A percentile compares a stretch with the other conserved stretches of the same genome.
phyloP scores from a whole-genome alignment of 64 coral and sea anemone species.

The Dendrophyllia cribrosa region DNA sequence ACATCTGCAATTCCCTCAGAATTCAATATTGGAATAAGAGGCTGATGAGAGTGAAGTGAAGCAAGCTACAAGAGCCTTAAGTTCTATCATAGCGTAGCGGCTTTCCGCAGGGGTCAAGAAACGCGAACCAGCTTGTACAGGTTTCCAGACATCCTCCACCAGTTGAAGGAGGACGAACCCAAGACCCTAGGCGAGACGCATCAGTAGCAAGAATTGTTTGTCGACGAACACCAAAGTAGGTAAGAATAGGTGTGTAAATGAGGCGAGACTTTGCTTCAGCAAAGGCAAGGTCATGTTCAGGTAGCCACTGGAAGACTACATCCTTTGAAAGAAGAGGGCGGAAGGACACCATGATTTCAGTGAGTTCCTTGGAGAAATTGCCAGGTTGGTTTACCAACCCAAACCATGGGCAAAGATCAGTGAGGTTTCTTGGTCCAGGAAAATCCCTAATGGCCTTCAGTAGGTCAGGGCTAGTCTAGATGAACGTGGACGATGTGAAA shows the following conservation, averaged over 20 bases:
- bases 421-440: background rate
- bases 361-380: too few species aligned
- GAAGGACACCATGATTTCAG: too few species aligned
- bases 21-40: slow-evolving; percentile 23
- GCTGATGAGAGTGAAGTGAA: slow-evolving; percentile 22
- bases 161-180: too few species aligned
- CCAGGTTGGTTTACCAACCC: background rate
- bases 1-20: slow-evolving; percentile 31
- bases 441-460: background rate
- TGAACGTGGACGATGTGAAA: slow-evolving; percentile 26
- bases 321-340: background rate
- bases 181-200: too few species aligned
- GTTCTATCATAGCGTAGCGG: background rate
- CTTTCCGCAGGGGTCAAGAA: too few species aligned
- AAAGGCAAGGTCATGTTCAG: background rate
- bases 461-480: slow-evolving; percentile 26
- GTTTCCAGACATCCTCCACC: too few species aligned
- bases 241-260: background rate
- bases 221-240: background rate
- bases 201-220: background rate
- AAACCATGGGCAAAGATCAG: slow-evolving; percentile 18
- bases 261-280: too few species aligned
- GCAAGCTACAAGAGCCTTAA: background rate
- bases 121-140: too few species aligned
- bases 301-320: background rate